Evolutionary conservation across 1,140 invertebrate species (phyloP).

Genomic region (Drosophila carrolli): DNA sequence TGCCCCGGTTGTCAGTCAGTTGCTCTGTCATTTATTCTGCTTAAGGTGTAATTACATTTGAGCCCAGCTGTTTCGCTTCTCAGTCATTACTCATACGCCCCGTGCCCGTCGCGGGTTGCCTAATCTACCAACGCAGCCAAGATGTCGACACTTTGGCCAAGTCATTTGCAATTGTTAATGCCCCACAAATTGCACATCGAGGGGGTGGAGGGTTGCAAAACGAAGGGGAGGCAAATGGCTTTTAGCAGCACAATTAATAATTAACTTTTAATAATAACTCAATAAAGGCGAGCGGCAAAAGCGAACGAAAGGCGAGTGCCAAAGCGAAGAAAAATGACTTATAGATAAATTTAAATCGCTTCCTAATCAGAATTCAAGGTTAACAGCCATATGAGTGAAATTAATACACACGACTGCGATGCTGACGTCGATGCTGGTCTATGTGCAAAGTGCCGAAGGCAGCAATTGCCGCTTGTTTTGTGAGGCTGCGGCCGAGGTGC

Average conservation of each 20-base stretch:
- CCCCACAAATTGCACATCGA: conserved; percentile 58
- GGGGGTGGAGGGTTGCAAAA: not conserved
- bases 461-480: conserved; percentile 47
- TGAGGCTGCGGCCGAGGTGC: not conserved
- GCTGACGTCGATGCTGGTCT: conserved; percentile 56
- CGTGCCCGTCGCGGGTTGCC: conserved; percentile 47
- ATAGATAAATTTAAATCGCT: conserved; percentile 78
- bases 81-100: conserved; percentile 77
- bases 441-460: conserved; percentile 67
- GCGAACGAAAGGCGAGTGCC: conserved; percentile 23
- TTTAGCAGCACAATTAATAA: conserved; percentile 79
- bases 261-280: conserved; percentile 76
- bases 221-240: conserved; percentile 37
- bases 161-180: conserved; percentile 75
- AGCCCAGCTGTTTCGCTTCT: conserved; percentile 65
- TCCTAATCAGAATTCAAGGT: conserved; percentile 82
- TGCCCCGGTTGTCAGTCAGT: conserved; percentile 19
- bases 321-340: conserved; percentile 58
- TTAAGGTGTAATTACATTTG: conserved; percentile 69
- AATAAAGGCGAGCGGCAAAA: conserved; percentile 47
- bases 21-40: conserved; percentile 33
- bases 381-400: conserved; percentile 77
- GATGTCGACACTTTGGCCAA: conserved; percentile 67
- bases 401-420: conserved; percentile 48
- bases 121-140: conserved; percentile 56